Evolutionary conservation across 1,140 invertebrate genomes (phyloP).

Genomic region (Eupeodes corollae): DNA sequence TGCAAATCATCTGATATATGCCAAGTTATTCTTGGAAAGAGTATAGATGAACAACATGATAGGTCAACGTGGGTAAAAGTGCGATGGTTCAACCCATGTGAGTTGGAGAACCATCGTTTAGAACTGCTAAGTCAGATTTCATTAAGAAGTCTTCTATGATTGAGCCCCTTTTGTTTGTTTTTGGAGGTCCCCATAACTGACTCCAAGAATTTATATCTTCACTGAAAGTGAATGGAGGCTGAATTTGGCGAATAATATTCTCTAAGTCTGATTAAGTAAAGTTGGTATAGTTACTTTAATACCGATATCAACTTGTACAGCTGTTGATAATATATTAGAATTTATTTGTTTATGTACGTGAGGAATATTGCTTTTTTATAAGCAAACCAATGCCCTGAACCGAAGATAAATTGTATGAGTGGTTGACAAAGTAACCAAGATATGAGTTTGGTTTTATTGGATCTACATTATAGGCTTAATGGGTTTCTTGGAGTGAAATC

Average conservation of each 20-base stretch:
- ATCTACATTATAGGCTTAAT: too few species aligned
- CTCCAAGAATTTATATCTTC: conserved; percentile 1
- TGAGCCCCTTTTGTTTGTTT: background rate
- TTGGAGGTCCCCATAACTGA: background rate
- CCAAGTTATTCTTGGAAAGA: background rate
- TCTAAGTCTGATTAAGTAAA: too few species aligned
- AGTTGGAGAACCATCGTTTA: conserved; percentile 5
- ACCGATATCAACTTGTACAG: too few species aligned
- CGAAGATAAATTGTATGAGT: too few species aligned
- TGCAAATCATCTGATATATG: background rate
- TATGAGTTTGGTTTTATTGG: too few species aligned
- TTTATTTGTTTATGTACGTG: too few species aligned
- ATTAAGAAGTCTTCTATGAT: background rate
- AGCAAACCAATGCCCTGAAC: too few species aligned
- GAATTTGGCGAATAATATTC: background rate
- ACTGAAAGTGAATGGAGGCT: background rate
- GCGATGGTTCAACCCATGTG: conserved; percentile 1
- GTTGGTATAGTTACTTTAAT: too few species aligned
- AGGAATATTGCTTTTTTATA: too few species aligned
- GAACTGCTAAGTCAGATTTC: background rate
- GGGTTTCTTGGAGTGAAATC: too few species aligned
- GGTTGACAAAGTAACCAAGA: too few species aligned
- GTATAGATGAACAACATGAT: background rate
- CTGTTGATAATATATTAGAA: too few species aligned
- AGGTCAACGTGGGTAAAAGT: background rate